phyloP scores from a whole-genome alignment of 1,140 invertebrate species.

The Brachionus rubens region DNA sequence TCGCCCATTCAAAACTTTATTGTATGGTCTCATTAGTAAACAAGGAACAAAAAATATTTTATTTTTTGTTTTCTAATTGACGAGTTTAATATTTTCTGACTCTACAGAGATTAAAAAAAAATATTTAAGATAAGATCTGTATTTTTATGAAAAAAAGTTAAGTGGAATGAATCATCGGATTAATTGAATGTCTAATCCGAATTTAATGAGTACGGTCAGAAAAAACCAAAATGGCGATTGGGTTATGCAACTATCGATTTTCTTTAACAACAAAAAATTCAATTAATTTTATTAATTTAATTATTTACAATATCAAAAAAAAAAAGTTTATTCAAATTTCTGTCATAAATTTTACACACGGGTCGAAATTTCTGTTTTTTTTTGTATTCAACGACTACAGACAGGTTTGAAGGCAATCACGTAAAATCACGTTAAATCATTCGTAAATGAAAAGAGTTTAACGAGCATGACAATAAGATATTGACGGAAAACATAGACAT shows the following conservation, averaged over 20 bases:
- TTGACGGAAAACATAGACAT: too few species aligned
- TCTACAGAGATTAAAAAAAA: neutral
- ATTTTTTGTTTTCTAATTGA: too few species aligned
- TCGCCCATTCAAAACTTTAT: too few species aligned
- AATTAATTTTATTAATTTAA: conserved; percentile 37
- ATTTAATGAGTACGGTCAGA: conserved; percentile 31
- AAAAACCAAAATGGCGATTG: neutral
- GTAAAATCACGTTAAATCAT: too few species aligned
- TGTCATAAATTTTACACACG: too few species aligned
- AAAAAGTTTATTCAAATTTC: neutral
- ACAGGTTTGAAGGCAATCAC: too few species aligned
- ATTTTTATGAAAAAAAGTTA: neutral
- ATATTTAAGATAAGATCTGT: conserved; percentile 28
- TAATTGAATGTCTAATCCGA: conserved; percentile 1
- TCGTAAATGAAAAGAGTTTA: neutral
- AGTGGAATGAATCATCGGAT: conserved; percentile 32
- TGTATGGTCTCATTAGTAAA: neutral
- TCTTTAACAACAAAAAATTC: too few species aligned
- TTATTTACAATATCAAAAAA: conserved; percentile 37
- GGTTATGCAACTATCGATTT: neutral
- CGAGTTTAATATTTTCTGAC: neutral
- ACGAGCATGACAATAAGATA: conserved; percentile 41
- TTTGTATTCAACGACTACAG: too few species aligned
- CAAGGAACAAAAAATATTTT: neutral
- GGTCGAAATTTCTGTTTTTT: too few species aligned